phyloP scores from a whole-genome alignment of 2,113 vertebrate species.

The Triplophysa rosa region DNA sequence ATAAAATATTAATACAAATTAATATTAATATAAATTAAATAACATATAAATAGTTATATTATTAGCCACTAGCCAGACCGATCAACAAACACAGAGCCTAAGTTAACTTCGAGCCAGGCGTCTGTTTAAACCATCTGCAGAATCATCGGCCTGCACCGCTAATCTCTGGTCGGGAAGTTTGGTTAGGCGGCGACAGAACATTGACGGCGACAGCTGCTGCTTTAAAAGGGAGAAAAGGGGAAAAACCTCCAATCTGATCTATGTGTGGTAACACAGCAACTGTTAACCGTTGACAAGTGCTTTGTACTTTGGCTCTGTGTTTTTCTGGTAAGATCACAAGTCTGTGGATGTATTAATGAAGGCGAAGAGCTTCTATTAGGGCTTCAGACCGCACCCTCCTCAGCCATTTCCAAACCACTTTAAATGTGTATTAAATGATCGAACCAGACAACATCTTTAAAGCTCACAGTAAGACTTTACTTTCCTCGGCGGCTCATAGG shows the following conservation, averaged over 20 bases:
- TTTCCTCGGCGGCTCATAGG: conserved; percentile 71
- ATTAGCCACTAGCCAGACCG: too few species aligned
- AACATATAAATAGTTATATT: too few species aligned
- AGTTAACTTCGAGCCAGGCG: too few species aligned
- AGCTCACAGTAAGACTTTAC: conserved; percentile 73
- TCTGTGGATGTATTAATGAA: conserved; percentile 74
- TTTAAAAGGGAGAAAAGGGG: conserved; percentile 33
- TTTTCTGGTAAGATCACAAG: conserved; percentile 71
- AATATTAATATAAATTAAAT: too few species aligned
- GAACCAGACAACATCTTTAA: conserved; percentile 76
- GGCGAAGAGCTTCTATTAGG: conserved; percentile 73
- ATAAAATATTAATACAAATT: too few species aligned
- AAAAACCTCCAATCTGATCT: conserved; percentile 63
- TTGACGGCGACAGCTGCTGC: conserved; percentile 71
- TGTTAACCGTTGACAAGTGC: conserved; percentile 73
- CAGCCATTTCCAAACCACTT: conserved; percentile 77
- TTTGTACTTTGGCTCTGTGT: conserved; percentile 68
- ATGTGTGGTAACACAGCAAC: conserved; percentile 68
- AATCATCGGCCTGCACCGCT: conserved; percentile 72
- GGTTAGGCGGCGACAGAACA: conserved; percentile 68
- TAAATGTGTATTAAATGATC: conserved; percentile 81
- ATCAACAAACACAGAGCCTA: too few species aligned
- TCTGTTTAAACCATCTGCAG: conserved; percentile 67
- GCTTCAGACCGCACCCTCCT: conserved; percentile 70
- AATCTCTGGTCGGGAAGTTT: conserved; percentile 75